Evolutionary conservation across 2,888 invertebrate species (phyloP), one percentile per base, ranked within the genome.

Genomic region (Pyrrhosoma nymphula): DNA sequence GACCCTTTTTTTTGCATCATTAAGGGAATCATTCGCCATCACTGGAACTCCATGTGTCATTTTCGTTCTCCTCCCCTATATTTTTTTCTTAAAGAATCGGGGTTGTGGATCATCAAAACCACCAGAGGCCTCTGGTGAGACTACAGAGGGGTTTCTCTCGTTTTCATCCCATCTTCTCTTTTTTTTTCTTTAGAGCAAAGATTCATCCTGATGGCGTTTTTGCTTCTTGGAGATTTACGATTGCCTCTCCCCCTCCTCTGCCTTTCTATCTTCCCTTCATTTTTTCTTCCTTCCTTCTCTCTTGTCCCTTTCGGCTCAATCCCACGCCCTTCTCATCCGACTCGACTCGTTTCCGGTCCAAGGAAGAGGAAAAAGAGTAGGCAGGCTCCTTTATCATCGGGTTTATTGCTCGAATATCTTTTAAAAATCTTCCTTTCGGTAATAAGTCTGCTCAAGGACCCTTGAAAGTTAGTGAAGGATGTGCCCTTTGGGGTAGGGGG

Each of bases 191-290:
- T 18, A 35, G 16, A 35, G 82, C 35, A 35, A 82, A 35, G 82
- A 82, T 82, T 82, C 12, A 3, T 18, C 16, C 35, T 0, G 82
- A 82, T 35, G 82, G 30, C 30, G 35, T 82, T 82, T 69, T 26
- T 82, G 82, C 35, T 35, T 23, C 82, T 82, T 30, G 35, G 82
- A 82, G 82, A 82, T 82, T 82, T 82, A 82, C 82, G 82, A 82
- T 82, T 82, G 35, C 82, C 16, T 82, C 14, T 4, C 6, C 82
- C 18, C 16, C 82, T 26, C 0, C 35, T 0, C 82, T 16, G 0
- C 16, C 69, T 12, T 82, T 82, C 18, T 14, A 2, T 3, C 18
- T 26, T 26, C 69, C 60, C 16, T 12, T 69, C 12, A 69, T 69
- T 69, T 69, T 47, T n/a, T 69, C 26, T 69, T 12, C 60, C 60